phyloP scores from a whole-genome alignment of 2,113 vertebrate genomes.

The Heteronetta atricapilla region DNA sequence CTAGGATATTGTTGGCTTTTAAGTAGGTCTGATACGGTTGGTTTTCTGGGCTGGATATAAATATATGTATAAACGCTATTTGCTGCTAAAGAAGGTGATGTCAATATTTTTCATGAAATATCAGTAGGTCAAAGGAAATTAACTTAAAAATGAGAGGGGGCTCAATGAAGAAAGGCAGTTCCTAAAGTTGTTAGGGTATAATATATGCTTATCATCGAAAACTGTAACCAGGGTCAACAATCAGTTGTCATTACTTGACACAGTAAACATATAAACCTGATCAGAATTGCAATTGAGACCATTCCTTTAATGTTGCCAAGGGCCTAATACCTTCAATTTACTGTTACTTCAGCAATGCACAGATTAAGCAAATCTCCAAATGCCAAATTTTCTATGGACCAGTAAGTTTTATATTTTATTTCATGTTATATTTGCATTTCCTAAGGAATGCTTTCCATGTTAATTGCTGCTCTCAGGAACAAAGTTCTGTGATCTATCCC shows the following conservation, averaged over 20 bases:
- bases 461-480: background rate
- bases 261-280: background rate
- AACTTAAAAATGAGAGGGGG: background rate
- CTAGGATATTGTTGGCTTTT: no score
- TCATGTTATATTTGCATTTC: background rate
- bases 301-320: background rate
- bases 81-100: background rate
- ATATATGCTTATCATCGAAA: background rate
- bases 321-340: background rate
- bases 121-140: background rate
- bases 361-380: background rate
- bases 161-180: background rate
- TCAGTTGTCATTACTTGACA: background rate
- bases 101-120: constrained; percentile 22
- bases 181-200: background rate
- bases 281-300: background rate
- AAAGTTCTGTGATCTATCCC: background rate
- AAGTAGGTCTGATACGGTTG: no score
- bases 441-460: background rate
- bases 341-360: background rate
- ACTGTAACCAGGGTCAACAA: background rate
- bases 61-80: background rate
- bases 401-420: background rate
- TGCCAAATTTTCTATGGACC: background rate
- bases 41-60: no score